Base-by-base conservation (phyloP, 1,140 invertebrate genomes). In the Drosophila dunni region DNA sequence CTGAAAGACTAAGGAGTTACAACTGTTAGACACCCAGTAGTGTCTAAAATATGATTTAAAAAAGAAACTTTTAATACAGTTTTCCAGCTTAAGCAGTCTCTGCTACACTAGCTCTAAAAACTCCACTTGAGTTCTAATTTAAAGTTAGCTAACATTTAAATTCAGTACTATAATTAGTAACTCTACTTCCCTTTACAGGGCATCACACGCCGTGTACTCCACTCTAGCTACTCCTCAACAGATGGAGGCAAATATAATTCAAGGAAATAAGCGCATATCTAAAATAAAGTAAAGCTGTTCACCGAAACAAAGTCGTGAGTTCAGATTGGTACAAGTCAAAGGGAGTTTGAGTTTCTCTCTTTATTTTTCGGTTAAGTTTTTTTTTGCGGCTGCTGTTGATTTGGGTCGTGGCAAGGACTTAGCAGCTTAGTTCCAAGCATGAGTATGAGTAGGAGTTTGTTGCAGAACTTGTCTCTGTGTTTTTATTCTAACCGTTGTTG, bases 381-480 rank as follows among this genome's bases (percentile, higher is more conserved):
- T 15, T 54, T 54, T n/a, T 34, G 24, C 6, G 24, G 24, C 50
- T 66, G 57, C 66, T 70, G 74, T 83, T 88, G 83, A 88, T 89
- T 80, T 89, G 84, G 79, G 84, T 86, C 83, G 76, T 67, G 65
- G 86, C 83, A 67, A 81, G 79, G 76, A 88, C 83, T 88, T 83
- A 80, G 79, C 79, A 70, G 82, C 82, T 88, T 82, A 75, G 54
- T 71, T 24, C 6, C n/a, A 44, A 29, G 24, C 5, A 29, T 29
- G 24, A 29, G 17, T 17, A 15, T 29, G 24, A 29, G 11, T 40
- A 71, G 53, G 54, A 29, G 17, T 65, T 29, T 29, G 34, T 57
- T 72, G 24, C 51, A 53, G 9, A 24, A 64, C 33, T 42, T 65
- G 15, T 54, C 42, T 29, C 20, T 68, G 42, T 68, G 42, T 69